Evolutionary conservation across 2,888 invertebrate genomes (phyloP).

Genomic region (Stenolophus ochropezus): DNA sequence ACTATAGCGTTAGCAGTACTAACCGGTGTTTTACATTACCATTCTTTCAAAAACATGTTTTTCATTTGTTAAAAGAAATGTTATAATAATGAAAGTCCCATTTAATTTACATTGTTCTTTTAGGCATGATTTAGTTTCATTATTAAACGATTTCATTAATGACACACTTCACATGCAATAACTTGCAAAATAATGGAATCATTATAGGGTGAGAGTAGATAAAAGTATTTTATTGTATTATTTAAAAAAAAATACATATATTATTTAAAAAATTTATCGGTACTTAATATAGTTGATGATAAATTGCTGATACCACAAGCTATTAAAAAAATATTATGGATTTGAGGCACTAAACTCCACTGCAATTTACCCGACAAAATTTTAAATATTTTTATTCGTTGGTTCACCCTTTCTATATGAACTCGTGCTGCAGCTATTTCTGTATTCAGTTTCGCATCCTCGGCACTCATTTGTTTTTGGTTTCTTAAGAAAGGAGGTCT

Average conservation of each 20-base stretch:
- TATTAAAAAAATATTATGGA: neutral
- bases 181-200: too few species aligned
- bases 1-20: too few species aligned
- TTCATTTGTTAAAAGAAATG: too few species aligned
- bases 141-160: too few species aligned
- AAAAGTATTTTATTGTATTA: neutral
- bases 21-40: too few species aligned
- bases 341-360: constrained; percentile 7
- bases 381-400: neutral
- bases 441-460: neutral
- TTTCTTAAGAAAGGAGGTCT: neutral
- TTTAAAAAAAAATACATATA: neutral
- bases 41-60: too few species aligned
- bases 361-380: neutral
- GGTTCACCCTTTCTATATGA: neutral
- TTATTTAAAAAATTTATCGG: neutral
- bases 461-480: neutral
- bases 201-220: too few species aligned
- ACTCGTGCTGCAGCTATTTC: neutral
- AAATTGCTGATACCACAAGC: neutral
- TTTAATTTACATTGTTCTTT: too few species aligned
- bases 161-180: too few species aligned
- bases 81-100: too few species aligned
- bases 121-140: too few species aligned
- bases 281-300: neutral